These are phyloP conservation scores for Clarias laeviceps DNA, from an alignment of 2,797 vertebrate genomes.

Conservation along the genomic window DNA sequence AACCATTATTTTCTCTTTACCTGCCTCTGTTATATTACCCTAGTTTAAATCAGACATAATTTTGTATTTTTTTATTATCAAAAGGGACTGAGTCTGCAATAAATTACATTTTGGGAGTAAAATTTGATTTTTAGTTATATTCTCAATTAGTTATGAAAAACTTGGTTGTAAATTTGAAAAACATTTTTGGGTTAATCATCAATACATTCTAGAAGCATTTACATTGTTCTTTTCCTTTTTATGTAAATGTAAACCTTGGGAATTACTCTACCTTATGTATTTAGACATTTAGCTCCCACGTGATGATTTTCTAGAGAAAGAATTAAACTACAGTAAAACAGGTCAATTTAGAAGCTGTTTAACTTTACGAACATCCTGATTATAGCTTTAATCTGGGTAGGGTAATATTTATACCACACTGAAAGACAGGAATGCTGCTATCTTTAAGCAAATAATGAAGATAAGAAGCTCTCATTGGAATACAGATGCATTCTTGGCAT, in stretches of 20 bases:
- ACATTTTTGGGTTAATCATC: not conserved
- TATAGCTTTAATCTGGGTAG: slow-evolving; percentile 31
- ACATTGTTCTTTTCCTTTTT: not conserved
- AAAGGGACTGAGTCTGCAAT: too few relatives aligned
- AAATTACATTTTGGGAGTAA: not conserved
- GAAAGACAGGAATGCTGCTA: slow-evolving; percentile 40
- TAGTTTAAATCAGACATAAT: not conserved
- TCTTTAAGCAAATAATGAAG: slow-evolving; percentile 51
- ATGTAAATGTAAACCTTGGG: not conserved
- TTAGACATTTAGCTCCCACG: not conserved
- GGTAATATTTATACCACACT: slow-evolving; percentile 37
- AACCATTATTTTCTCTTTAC: not conserved
- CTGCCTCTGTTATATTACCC: not conserved
- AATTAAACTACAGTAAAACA: not conserved
- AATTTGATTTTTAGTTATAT: not conserved
- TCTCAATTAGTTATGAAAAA: not conserved
- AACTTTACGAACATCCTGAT: slow-evolving; percentile 20
- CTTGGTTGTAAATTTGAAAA: not conserved
- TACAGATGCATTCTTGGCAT: slow-evolving; percentile 71
- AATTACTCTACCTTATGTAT: not conserved
- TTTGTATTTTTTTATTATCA: not conserved
- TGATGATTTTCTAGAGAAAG: not conserved
- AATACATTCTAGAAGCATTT: not conserved
- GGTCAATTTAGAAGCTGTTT: slow-evolving; percentile 29
- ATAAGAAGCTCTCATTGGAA: slow-evolving; percentile 46